Conservation (phyloP, 2,888 invertebrate genomes). For the Pseudococcus jackbeardsleyi region DNA sequence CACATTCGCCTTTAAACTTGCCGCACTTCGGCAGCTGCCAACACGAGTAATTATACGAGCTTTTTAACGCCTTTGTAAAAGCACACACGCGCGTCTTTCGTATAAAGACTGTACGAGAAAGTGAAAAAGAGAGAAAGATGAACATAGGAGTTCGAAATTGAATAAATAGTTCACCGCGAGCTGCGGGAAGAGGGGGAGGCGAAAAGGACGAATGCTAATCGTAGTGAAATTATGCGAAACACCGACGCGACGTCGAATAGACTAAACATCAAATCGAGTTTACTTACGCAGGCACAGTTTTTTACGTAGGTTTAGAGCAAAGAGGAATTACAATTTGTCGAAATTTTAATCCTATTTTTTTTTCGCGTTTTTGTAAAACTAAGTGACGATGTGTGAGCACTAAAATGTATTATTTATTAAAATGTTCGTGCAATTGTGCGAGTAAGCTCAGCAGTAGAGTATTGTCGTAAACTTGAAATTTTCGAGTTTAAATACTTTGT, state of each 20-base stretch:
- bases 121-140: too few relatives aligned
- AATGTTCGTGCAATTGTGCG: not conserved
- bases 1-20: not conserved
- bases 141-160: not conserved
- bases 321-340: too few relatives aligned
- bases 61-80: not conserved
- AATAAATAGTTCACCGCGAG: not conserved
- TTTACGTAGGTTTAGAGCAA: not conserved
- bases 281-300: not conserved
- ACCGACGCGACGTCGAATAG: not conserved
- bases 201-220: not conserved
- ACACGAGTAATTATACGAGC: not conserved
- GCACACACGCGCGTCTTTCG: not conserved
- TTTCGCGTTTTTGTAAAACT: too few relatives aligned
- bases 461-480: too few relatives aligned
- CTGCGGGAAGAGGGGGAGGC: not conserved
- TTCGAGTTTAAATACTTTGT: too few relatives aligned
- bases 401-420: not conserved
- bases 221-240: not conserved
- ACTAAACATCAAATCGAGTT: not conserved
- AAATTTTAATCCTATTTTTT: too few relatives aligned
- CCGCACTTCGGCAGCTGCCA: not conserved
- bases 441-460: too few relatives aligned
- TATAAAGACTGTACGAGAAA: not conserved
- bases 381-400: too few relatives aligned